phyloP scores from a whole-genome alignment of 2,888 invertebrate genomes.

The Ennomos fuscantarius region DNA sequence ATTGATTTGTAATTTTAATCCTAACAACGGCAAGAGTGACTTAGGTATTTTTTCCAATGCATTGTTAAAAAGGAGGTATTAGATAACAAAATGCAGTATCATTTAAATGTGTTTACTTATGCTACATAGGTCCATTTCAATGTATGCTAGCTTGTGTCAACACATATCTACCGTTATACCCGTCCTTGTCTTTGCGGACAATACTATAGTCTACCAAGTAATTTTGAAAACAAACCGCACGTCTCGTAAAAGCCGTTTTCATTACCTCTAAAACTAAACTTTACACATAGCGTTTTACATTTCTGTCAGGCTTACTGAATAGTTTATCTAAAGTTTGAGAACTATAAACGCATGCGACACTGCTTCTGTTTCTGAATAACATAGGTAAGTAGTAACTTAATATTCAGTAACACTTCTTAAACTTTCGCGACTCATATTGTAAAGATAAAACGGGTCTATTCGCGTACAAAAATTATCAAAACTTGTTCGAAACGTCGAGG shows the following conservation, averaged over 20 bases:
- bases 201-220: background rate
- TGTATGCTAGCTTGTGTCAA: too few species aligned
- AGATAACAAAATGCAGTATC: slow-evolving; percentile 38
- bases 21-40: too few species aligned
- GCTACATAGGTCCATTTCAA: slow-evolving; percentile 35
- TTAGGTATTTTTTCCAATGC: too few species aligned
- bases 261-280: background rate
- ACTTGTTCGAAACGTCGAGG: too few species aligned
- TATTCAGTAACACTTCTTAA: too few species aligned
- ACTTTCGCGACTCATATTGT: too few species aligned
- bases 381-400: too few species aligned
- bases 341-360: background rate
- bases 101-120: slow-evolving; percentile 35
- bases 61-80: slow-evolving; percentile 6
- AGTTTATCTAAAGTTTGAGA: background rate
- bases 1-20: too few species aligned
- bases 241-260: slow-evolving; percentile 15
- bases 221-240: slow-evolving; percentile 10
- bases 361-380: background rate
- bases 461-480: too few species aligned
- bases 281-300: background rate
- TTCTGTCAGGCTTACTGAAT: background rate
- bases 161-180: background rate
- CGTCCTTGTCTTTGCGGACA: slow-evolving; percentile 34
- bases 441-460: too few species aligned